Evolutionary conservation across 2,888 invertebrate species (phyloP).

Genomic region (Xestia xanthographa): DNA sequence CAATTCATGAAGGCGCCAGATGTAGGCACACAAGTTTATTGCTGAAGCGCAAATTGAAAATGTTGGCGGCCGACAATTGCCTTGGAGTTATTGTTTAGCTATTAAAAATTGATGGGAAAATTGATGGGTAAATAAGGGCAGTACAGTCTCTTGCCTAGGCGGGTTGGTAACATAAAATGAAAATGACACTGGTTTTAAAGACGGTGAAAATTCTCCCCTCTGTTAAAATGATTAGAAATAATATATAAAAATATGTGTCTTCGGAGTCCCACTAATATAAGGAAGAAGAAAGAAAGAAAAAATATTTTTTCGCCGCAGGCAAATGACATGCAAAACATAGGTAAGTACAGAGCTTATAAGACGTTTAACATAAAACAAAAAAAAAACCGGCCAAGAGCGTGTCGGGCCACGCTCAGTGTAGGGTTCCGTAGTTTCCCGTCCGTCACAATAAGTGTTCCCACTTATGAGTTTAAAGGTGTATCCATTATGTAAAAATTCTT

Average conservation of each 20-base stretch:
- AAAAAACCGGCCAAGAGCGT: too few species aligned
- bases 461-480: too few species aligned
- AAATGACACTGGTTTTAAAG: conserved; percentile 23
- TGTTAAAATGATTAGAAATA: background rate
- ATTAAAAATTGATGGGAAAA: conserved; percentile 78
- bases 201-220: conserved; percentile 11
- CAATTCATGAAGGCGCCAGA: conserved; percentile 86
- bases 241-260: background rate
- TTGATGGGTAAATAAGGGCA: conserved; percentile 63
- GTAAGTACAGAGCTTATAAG: too few species aligned
- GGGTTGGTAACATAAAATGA: conserved; percentile 34
- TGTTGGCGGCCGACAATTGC: conserved; percentile 80
- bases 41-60: conserved; percentile 86
- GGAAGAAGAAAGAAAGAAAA: too few species aligned
- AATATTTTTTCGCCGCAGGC: too few species aligned
- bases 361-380: too few species aligned
- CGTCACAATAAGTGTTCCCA: too few species aligned
- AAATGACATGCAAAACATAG: too few species aligned
- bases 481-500: too few species aligned
- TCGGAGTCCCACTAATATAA: background rate
- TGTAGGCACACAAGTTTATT: conserved; percentile 84
- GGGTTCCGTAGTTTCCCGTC: too few species aligned
- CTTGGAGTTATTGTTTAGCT: conserved; percentile 84
- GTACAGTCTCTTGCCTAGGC: conserved; percentile 10
- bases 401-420: too few species aligned